A percentile compares a stretch with the other conserved stretches of the same genome.
Evolutionary conservation across 1,140 invertebrate species (phyloP).

Genomic region (Galleria mellonella): DNA sequence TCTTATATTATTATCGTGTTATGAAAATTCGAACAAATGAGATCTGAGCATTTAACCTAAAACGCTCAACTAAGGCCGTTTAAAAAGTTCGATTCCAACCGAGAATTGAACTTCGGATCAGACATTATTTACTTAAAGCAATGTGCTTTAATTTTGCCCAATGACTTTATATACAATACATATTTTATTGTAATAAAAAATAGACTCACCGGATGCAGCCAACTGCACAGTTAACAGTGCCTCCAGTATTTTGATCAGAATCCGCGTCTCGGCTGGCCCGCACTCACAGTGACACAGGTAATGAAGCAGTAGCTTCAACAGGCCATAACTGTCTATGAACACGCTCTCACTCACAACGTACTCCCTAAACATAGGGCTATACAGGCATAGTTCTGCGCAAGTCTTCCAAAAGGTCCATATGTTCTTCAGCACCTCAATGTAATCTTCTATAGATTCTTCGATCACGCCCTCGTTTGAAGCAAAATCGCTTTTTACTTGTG

Average conservation of each 20-base stretch:
- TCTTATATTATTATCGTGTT: no score
- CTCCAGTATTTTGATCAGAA: constrained; percentile 58
- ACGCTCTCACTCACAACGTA: constrained; percentile 52
- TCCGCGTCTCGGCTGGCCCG: constrained; percentile 23
- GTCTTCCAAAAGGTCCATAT: constrained; percentile 75
- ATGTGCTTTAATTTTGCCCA: no score
- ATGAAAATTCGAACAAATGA: no score
- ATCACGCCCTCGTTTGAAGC: constrained; percentile 9
- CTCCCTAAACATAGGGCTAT: constrained; percentile 74
- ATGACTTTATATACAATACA: background rate
- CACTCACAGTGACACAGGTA: constrained; percentile 29
- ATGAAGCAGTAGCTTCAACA: constrained; percentile 57
- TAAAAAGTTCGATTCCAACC: no score
- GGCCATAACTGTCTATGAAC: constrained; percentile 43
- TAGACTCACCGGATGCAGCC: constrained; percentile 50
- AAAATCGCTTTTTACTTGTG: constrained; percentile 17
- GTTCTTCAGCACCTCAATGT: constrained; percentile 47
- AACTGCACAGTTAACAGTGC: constrained; percentile 63
- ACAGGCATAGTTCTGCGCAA: constrained; percentile 74
- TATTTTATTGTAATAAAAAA: background rate
- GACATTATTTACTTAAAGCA: no score
- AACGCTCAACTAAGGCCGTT: no score
- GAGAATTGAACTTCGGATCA: no score
- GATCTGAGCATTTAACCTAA: no score
- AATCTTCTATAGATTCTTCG: constrained; percentile 26